Evolutionary conservation across 2,797 vertebrate genomes (phyloP).

Genomic region (Gallinago stenura): DNA sequence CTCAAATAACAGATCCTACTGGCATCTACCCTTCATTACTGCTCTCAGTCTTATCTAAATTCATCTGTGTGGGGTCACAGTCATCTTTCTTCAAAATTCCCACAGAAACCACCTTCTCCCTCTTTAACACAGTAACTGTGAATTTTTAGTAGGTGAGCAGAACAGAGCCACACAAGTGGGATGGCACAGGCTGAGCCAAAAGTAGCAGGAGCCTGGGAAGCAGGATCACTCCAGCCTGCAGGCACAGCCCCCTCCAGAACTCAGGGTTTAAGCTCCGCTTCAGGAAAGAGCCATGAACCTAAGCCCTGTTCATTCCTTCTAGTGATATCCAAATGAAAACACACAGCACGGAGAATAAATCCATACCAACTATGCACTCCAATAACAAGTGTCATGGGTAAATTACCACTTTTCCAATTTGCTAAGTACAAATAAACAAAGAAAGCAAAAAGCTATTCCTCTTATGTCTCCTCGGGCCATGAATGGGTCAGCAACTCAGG

Average conservation of each 20-base stretch:
- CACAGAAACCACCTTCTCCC: slow-evolving; percentile 10
- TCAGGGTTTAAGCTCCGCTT: background rate
- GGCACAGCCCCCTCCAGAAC: background rate
- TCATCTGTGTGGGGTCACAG: slow-evolving; percentile 19
- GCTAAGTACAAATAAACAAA: slow-evolving; percentile 32
- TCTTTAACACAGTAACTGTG: slow-evolving; percentile 5
- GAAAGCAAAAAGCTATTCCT: slow-evolving; percentile 33
- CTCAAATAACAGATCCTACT: slow-evolving; percentile 45
- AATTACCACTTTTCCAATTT: slow-evolving; percentile 45
- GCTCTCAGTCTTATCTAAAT: slow-evolving; percentile 25
- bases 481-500: slow-evolving; percentile 5
- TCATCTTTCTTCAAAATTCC: background rate
- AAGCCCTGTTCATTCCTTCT: background rate
- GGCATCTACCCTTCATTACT: background rate
- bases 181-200: slow-evolving; percentile 40
- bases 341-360: background rate
- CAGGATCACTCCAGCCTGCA: slow-evolving; percentile 12
- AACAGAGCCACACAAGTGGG: slow-evolving; percentile 25
- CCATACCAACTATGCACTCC: background rate
- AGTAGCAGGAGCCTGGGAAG: slow-evolving; percentile 35
- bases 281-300: background rate
- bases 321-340: background rate
- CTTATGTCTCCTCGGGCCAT: background rate
- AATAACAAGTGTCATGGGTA: slow-evolving; percentile 18
- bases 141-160: slow-evolving; percentile 55